A percentile compares a stretch with the other conserved stretches of the same genome.
These are phyloP conservation scores for Vanessa cardui DNA, from an alignment of 2,888 invertebrate species.

Conservation along the genomic window DNA sequence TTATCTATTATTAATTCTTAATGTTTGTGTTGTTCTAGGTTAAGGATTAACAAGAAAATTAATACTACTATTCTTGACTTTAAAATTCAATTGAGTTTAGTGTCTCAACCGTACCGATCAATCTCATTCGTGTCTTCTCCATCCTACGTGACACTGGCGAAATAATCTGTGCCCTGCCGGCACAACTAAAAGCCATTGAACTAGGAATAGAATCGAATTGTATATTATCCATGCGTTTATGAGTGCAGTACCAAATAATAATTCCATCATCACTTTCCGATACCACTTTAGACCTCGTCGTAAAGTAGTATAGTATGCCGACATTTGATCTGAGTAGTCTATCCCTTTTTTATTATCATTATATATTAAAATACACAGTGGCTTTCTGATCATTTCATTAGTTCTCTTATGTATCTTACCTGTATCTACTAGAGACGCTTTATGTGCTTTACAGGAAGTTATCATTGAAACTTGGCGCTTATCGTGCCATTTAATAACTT, in stretches of 20 bases:
- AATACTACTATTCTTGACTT: too few species aligned
- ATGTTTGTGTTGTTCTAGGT: too few species aligned
- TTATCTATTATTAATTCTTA: too few species aligned
- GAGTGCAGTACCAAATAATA: slow-evolving; percentile 33
- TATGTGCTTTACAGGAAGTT: slow-evolving; percentile 26
- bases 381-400: slow-evolving; percentile 26
- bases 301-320: slow-evolving; percentile 20
- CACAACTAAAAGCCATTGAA: too few species aligned
- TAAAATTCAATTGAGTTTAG: too few species aligned
- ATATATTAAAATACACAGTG: slow-evolving; percentile 11
- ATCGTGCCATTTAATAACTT: slow-evolving; percentile 44
- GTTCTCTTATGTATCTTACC: slow-evolving; percentile 23
- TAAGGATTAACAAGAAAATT: too few species aligned
- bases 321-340: slow-evolving; percentile 23
- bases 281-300: slow-evolving; percentile 23
- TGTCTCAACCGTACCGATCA: too few species aligned
- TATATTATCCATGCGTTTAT: slow-evolving; percentile 36
- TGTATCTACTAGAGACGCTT: slow-evolving; percentile 22
- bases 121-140: too few species aligned
- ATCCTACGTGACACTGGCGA: too few species aligned
- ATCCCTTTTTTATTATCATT: slow-evolving; percentile 27
- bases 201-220: too few species aligned
- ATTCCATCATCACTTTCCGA: slow-evolving; percentile 33
- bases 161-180: too few species aligned
- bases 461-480: slow-evolving; percentile 41